Base-by-base conservation (phyloP, 1,140 invertebrate species). In the Leptinotarsa texana region DNA sequence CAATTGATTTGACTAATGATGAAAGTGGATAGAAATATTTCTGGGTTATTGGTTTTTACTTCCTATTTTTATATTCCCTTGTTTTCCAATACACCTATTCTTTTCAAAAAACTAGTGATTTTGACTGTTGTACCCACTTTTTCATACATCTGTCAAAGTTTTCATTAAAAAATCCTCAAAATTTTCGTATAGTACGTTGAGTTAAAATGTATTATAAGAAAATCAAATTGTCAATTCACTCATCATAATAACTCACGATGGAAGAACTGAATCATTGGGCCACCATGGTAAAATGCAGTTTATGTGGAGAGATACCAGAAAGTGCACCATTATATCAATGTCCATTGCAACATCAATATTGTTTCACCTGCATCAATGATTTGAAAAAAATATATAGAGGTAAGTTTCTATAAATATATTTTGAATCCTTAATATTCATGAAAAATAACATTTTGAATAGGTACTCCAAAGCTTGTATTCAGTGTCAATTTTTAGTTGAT, bases 111-210 rank as follows among this genome's bases (percentile, higher is more conserved):
- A 57, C 51, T 57, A 57, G 6, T 57, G 51, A 57, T 57, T 57
- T 57, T 57, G 51, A 57, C n/a, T 57, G 51, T 17, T 57, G 15
- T 18, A 17, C 51, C 51, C n/a, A 57, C 17, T 57, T 57, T 57
- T 57, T 57, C 51, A 57, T 57, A 65, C 68, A 69, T 69, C 68
- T 48, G 68, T 49, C 68, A 69, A 48, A 57, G 15, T 49, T 49
- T 49, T 24, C 68, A 69, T 69, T 49, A 69, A 69, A 69, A 69
- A 69, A 51, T 48, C n/a, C 68, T 33, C 71, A 73, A 73, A 73
- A 73, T 73, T 73, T 73, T 73, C 47, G 71, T 73, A 73, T 73
- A 61, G 33, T 61, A 65, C 71, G 63, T 73, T 63, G 71, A 73
- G 51, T 63, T 42, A 63, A 63, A 47, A 73, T 73, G 71, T 57